phyloP scores from a whole-genome alignment of 1,140 invertebrate genomes.

The Bombus haemorrhoidalis region DNA sequence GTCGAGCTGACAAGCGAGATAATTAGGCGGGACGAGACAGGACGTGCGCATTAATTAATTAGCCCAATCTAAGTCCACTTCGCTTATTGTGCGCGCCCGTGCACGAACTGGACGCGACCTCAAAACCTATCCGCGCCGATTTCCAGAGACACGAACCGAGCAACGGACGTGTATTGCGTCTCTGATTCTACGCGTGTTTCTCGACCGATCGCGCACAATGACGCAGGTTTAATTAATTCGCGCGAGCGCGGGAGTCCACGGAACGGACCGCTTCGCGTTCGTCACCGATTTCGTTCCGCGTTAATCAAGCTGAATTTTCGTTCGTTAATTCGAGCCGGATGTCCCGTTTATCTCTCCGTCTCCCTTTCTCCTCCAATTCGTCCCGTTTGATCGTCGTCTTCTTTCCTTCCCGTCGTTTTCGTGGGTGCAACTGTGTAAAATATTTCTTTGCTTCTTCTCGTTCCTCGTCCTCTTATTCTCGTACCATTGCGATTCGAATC shows the following conservation, averaged over 20 bases:
- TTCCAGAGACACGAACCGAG: conserved; percentile 47
- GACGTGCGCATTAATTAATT: conserved; percentile 83
- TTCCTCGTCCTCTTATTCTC: background rate
- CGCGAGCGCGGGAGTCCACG: background rate
- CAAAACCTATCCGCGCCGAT: conserved; percentile 69
- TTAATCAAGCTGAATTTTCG: conserved; percentile 40
- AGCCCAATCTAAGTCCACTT: conserved; percentile 82
- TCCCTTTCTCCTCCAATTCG: background rate
- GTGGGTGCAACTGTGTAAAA: background rate
- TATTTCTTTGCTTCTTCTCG: background rate
- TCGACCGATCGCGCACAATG: background rate
- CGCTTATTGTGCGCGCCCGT: conserved; percentile 76
- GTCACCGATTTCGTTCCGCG: conserved; percentile 9
- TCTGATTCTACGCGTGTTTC: background rate
- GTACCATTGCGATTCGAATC: background rate
- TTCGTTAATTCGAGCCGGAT: conserved; percentile 38
- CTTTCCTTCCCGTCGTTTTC: background rate
- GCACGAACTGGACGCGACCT: conserved; percentile 72
- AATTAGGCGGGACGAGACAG: conserved; percentile 82
- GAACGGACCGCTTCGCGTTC: background rate
- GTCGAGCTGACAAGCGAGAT: conserved; percentile 79
- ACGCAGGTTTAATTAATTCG: conserved; percentile 28
- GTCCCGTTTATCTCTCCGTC: conserved; percentile 4
- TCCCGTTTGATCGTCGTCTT: too few species aligned
- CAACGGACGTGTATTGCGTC: background rate